phyloP scores from a whole-genome alignment of 2,888 invertebrate species.

The Drosophila anceps region DNA sequence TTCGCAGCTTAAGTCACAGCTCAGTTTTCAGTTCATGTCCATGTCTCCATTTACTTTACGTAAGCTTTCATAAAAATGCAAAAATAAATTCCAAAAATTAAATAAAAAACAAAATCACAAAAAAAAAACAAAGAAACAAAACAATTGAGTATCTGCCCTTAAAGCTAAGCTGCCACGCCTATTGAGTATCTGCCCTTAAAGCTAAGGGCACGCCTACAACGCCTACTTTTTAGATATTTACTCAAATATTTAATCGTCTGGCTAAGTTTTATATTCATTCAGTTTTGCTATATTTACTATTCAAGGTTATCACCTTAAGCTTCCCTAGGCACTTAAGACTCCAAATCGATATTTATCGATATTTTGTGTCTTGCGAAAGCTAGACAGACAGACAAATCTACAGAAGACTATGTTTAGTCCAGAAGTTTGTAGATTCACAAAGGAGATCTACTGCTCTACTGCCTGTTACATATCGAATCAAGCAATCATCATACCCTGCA shows the following conservation, averaged over 20 bases:
- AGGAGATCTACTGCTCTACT: background rate
- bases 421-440: background rate
- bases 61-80: conserved; percentile 51
- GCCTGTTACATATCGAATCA: background rate
- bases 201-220: conserved; percentile 18
- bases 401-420: no score
- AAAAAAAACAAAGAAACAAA: background rate
- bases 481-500: background rate
- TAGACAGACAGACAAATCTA: no score
- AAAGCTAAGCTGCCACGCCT: background rate
- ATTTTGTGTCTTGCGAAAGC: no score
- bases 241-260: conserved; percentile 7
- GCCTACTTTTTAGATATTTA: conserved; percentile 23
- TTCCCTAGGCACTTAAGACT: no score
- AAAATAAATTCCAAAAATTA: conserved; percentile 42
- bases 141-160: background rate
- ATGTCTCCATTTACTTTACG: conserved; percentile 43
- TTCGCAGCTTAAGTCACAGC: conserved; percentile 6
- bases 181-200: no score
- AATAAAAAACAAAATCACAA: background rate
- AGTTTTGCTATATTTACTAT: background rate
- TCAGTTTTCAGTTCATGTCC: conserved; percentile 11
- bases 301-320: background rate
- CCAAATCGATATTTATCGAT: conserved; percentile 1
- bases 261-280: background rate